Base-by-base conservation (phyloP, 2,797 vertebrate genomes). In the Parambassis ranga region DNA sequence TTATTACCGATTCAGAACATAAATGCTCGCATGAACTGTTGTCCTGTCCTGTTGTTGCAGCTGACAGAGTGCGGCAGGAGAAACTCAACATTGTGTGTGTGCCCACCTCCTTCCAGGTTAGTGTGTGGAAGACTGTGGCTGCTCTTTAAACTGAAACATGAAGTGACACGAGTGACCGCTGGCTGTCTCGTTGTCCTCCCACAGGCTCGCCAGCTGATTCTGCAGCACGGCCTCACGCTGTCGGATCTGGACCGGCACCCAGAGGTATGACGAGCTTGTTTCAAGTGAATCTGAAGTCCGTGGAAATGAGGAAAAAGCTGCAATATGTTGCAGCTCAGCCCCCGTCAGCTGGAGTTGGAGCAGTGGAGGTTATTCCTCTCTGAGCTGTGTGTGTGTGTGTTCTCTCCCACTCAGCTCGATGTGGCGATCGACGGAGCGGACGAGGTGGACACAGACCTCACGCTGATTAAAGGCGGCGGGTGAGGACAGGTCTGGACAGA, bases 401-500 rank as follows among this genome's bases (percentile, higher is more conserved):
- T n/a, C n/a, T n/a, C n/a, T n/a, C n/a, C 26, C 0, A 3, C 14
- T 3, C 89, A 99, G 98, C 93, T 99, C 9, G 96, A 99, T 0
- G 94, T 99, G 0, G 96, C 96, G 28, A 98, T 99, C 0, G 97
- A 99, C 13, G 98, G 98, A 19, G 98, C 98, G 0, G 98, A 99
- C 22, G 98, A 99, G 79, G 98, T 99, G 59, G 98, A 99, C 52
- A 82, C 85, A 5, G 89, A 94, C 5, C 95, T 99, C 67, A 95
- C 94, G 7, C 90, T 98, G 83, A 99, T 99, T 70, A 99, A 99
- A 93, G 97, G 97, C 14, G 98, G 98, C 60, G 98, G 98, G 98
- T 99, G 91, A 95, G 94, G 83, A 1, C 5, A n/a, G 23, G 2
- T 27, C 1, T 10, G 1, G 1, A 0, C 5, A 3, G 3, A 22